Evolutionary conservation across 2,888 invertebrate genomes (phyloP), one percentile per base, ranked within the genome.

Genomic region (Anorthoa munda): DNA sequence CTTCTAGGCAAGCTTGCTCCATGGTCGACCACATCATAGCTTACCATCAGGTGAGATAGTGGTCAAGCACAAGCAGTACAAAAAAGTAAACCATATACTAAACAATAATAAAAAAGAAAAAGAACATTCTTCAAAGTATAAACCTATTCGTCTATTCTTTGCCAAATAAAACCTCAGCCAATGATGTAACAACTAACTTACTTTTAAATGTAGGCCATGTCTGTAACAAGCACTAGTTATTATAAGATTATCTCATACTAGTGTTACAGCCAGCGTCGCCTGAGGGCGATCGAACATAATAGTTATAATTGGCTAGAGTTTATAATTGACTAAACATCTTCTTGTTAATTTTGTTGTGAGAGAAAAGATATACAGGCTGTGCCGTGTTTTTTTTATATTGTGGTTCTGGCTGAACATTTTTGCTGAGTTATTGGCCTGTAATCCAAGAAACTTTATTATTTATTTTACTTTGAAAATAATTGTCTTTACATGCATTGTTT

Each of bases 281-380:
- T 5, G 63, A 65, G 69, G 80, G 66, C 66, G 15, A 46, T 58
- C 5, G 39, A 26, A 53, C 9, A 77, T 77, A 66, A 79, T 48
- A 74, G 56, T 39, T 59, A 1, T 64, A 58, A 53, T 66, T 39
- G 45, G 26, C 39, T 12, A 48, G n/a, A 17, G 23, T 53, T 53
- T 58, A 39, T 74, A 79, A 79, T 74, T 79, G 31, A 66, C 26
- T 79, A 58, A 56, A 26, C 56, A 55, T 79, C 68, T 75, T 78
- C 59, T 18, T 55, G 56, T 63, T 51, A 15, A 56, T n/a, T 9
- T 48, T 59, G 58, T 48, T 59, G 58, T 56, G 67, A 23, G 17
- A 64, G 9, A 65, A 55, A 61, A 21, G 4, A 1, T 11, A 50
- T 31, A 63, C 58, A 50, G 50, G 0, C 0, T 75, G 18, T 65